Conservation (phyloP, 2,113 vertebrate genomes). For the Gymnocephalus cernua region DNA sequence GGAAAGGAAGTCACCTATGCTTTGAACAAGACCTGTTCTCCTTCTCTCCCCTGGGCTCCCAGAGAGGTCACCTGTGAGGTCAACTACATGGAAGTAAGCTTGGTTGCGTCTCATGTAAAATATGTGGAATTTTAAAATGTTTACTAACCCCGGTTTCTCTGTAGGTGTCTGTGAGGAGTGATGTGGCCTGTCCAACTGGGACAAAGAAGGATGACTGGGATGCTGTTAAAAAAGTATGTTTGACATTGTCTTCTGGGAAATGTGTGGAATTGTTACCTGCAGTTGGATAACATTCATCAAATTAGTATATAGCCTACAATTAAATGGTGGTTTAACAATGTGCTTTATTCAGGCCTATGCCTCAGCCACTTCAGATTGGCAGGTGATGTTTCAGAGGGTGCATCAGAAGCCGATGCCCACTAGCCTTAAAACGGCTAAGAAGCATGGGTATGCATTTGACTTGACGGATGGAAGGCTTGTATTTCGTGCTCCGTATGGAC, state of each 20-base stretch:
- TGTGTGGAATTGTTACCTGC: no score
- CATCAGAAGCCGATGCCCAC: conserved; percentile 39
- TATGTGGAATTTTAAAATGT: not conserved
- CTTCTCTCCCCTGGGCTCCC: conserved; percentile 53
- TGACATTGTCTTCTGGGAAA: not conserved
- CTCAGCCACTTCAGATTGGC: conserved; percentile 58
- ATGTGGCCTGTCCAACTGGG: conserved; percentile 32
- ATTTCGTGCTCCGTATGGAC: conserved; percentile 70
- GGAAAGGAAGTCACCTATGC: conserved; percentile 30
- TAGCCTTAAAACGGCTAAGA: conserved; percentile 42
- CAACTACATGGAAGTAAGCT: conserved; percentile 82
- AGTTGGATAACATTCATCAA: no score
- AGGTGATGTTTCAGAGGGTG: conserved; percentile 66
- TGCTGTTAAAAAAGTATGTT: conserved; percentile 51
- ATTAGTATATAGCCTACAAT: no score
- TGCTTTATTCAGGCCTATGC: conserved; percentile 15
- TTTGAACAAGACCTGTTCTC: conserved; percentile 59
- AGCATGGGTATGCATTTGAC: conserved; percentile 57
- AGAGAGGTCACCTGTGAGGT: conserved; percentile 73
- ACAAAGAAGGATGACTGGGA: conserved; percentile 25
- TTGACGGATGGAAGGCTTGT: conserved; percentile 62
- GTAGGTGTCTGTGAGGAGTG: conserved; percentile 71
- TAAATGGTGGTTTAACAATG: no score
- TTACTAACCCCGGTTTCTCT: not conserved
- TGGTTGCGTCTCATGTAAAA: not conserved